Evolutionary conservation across 2,888 invertebrate genomes (phyloP).

Genomic region (Endotricha flammealis): DNA sequence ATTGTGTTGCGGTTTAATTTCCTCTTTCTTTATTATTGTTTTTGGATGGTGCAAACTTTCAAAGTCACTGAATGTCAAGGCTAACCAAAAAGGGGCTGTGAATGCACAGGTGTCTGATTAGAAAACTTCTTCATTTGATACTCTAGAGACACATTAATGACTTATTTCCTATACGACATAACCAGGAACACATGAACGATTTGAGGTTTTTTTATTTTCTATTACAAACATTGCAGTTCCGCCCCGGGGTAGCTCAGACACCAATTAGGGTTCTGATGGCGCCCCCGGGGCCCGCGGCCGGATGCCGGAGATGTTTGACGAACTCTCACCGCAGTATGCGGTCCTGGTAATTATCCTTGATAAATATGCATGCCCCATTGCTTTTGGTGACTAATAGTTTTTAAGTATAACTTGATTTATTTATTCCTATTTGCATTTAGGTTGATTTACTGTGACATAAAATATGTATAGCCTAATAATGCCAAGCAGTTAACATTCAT

Average conservation of each 20-base stretch:
- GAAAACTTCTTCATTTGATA: no score
- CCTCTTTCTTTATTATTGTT: constrained; percentile 21
- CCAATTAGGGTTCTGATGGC: constrained; percentile 43
- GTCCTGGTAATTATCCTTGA: constrained; percentile 56
- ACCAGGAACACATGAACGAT: constrained; percentile 52
- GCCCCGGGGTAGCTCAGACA: constrained; percentile 43
- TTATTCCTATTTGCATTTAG: no score
- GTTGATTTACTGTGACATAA: no score
- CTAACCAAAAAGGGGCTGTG: neutral
- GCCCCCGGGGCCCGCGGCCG: constrained; percentile 46
- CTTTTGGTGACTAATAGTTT: constrained; percentile 56
- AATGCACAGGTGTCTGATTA: constrained; percentile 4
- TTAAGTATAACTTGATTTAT: constrained; percentile 34
- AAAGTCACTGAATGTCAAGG: constrained; percentile 17
- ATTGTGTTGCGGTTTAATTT: constrained; percentile 24
- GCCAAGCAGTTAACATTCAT: no score
- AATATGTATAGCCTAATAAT: no score
- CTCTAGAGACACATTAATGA: no score
- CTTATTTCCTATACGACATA: constrained; percentile 56
- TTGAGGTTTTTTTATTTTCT: constrained; percentile 37
- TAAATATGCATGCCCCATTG: constrained; percentile 35
- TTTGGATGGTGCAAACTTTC: constrained; percentile 10
- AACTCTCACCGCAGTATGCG: constrained; percentile 49
- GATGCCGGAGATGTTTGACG: constrained; percentile 42
- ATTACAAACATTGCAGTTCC: constrained; percentile 46